Conservation (phyloP, 1,140 invertebrate species). For the Philotrypesis tridentata region DNA sequence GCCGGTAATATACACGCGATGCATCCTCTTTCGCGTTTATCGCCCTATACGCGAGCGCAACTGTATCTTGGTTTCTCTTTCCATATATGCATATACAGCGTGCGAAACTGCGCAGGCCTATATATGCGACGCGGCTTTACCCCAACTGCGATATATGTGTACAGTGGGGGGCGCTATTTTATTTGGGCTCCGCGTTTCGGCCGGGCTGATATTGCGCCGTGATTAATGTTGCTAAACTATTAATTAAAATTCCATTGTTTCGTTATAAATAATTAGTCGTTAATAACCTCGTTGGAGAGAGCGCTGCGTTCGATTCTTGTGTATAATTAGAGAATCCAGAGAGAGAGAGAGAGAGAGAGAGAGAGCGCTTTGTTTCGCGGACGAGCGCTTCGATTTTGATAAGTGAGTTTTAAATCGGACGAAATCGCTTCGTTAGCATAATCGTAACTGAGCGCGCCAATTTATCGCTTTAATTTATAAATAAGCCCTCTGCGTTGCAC, state of each 20-base stretch:
- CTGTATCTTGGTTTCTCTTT: neutral
- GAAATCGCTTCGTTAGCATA: slow-evolving; percentile 14
- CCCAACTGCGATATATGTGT: neutral
- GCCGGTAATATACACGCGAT: neutral
- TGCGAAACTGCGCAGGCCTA: too few relatives aligned
- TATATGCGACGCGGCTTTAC: too few relatives aligned
- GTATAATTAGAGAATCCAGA: neutral
- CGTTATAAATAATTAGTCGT: slow-evolving; percentile 74
- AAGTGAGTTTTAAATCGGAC: slow-evolving; percentile 29
- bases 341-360: too few relatives aligned
- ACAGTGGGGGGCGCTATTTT: slow-evolving; percentile 64
- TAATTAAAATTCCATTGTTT: slow-evolving; percentile 74
- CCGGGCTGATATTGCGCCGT: slow-evolving; percentile 67
- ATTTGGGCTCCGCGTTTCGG: slow-evolving; percentile 62
- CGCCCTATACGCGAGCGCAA: neutral
- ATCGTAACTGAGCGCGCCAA: neutral
- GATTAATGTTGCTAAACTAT: slow-evolving; percentile 75
- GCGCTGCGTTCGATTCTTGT: too few relatives aligned
- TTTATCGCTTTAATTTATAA: too few relatives aligned
- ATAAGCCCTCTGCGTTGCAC: too few relatives aligned
- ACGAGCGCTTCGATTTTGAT: slow-evolving; percentile 29
- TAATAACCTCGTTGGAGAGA: slow-evolving; percentile 67
- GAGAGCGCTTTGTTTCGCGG: neutral
- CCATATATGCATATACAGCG: neutral
- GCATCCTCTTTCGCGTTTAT: neutral